A percentile compares a stretch with the other conserved stretches of the same genome.
Evolutionary conservation across 2,888 invertebrate species (phyloP).

Genomic region (Pecten maximus): DNA sequence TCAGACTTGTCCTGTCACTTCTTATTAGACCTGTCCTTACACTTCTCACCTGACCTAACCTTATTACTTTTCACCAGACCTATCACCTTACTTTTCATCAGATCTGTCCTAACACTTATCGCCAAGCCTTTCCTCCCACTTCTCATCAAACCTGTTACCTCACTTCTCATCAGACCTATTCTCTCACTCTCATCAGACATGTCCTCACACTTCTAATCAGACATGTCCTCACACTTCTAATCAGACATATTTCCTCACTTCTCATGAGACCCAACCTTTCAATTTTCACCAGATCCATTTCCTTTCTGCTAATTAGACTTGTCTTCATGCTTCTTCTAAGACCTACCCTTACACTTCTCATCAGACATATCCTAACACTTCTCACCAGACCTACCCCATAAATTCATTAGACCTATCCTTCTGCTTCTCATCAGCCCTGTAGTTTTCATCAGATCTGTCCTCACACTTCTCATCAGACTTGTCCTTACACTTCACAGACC

Average conservation of each 20-base stretch:
- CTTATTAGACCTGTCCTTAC: neutral
- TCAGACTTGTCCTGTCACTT: neutral
- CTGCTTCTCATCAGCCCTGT: neutral
- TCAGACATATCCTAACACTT: neutral
- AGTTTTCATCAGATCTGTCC: neutral
- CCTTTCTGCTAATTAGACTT: neutral
- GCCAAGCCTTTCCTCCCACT: neutral
- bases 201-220: neutral
- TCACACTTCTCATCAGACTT: conserved; percentile 6
- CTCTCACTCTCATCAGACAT: neutral
- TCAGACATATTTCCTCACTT: neutral
- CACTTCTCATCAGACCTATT: neutral
- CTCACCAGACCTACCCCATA: no score
- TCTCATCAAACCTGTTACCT: neutral
- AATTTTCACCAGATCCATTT: neutral
- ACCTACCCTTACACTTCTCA: neutral
- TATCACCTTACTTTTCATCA: neutral
- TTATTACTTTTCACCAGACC: neutral
- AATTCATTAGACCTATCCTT: neutral
- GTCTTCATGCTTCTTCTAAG: neutral
- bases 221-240: neutral
- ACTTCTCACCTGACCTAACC: neutral
- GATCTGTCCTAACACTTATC: neutral
- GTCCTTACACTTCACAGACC: neutral
- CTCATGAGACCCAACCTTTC: neutral